Base-by-base conservation (phyloP, 2,797 vertebrate genomes). In the Schizopygopsis pylzovi region DNA sequence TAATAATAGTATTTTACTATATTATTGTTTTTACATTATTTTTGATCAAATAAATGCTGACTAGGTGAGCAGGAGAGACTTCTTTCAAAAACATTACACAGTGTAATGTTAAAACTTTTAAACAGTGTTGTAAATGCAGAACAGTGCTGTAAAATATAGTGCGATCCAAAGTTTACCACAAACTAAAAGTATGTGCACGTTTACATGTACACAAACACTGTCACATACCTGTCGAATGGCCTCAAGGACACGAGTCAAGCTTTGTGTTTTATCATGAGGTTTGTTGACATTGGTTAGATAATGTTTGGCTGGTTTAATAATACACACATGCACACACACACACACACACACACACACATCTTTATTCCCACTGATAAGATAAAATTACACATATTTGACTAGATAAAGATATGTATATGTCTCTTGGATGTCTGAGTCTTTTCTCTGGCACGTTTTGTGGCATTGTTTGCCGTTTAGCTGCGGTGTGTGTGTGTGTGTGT, bases 161-260 rank as follows among this genome's bases (percentile, higher is more conserved):
- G n/a, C 37, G 11, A 9, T 3, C 22, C n/a, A 28, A 2, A n/a
- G 41, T 25, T 61, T 4, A 25, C n/a, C 10, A 61, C 56, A 70
- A 5, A 22, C 67, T 43, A 11, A 37, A 28, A 67, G 33, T 16
- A 47, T 45, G 1, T 28, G 45, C 72, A 33, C 8, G 3, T 75
- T 33, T 33, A 75, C 72, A 11, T 49, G 16, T 49, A 49, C 71
- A 73, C 0, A 33, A 18, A 15, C 71, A 11, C n/a, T 45, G 5
- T 52, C 45, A 20, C 28, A 33, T 33, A 49, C 71, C 68, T 28
- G 70, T 25, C 16, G 43, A 1, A 3, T 16, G 43, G 3, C 41
- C 45, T 25, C 43, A 15, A 47, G 43, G 43, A 72, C 43, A 25
- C 86, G 88, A 90, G 79, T 90, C 73, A 81, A 91, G 88, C 86